Percentiles rank a stretch among this genome's conserved stretches.
phyloP scores from a whole-genome alignment of 2,888 invertebrate species.

The Gari tellinella region DNA sequence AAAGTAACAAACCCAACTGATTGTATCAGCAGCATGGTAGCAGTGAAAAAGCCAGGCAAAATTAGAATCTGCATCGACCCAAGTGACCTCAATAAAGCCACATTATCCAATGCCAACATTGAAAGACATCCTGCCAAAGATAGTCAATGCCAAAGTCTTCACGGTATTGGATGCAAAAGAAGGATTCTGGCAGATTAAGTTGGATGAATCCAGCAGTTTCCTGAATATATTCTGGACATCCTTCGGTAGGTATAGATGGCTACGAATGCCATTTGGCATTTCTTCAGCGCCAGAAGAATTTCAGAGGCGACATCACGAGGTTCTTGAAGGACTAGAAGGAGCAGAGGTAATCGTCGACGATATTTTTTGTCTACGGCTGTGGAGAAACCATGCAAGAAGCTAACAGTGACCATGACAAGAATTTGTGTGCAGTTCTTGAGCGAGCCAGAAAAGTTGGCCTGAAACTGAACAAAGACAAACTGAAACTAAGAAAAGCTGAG shows the following conservation, averaged over 20 bases:
- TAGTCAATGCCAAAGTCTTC: conserved; percentile 56
- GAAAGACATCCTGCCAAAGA: conserved; percentile 60
- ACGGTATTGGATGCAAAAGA: conserved; percentile 46
- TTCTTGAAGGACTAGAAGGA: conserved; percentile 56
- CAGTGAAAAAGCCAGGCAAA: conserved; percentile 22
- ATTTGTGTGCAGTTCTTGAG: conserved; percentile 41
- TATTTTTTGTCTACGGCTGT: conserved; percentile 49
- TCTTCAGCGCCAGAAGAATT: conserved; percentile 51
- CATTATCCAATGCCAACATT: conserved; percentile 55
- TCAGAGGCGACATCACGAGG: conserved; percentile 52
- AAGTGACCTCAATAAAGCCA: conserved; percentile 55
- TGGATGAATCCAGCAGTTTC: conserved; percentile 51
- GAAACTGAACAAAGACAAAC: conserved; percentile 45
- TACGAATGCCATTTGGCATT: conserved; percentile 62
- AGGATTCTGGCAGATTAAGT: conserved; percentile 54
- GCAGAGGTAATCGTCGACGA: conserved; percentile 60
- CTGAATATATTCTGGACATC: conserved; percentile 63
- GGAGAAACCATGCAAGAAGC: conserved; percentile 46
- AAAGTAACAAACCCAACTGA: no score
- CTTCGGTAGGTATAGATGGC: conserved; percentile 60
- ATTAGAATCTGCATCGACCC: conserved; percentile 49
- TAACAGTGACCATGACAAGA: conserved; percentile 45
- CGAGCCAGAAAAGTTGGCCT: conserved; percentile 36
- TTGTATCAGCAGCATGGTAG: conserved; percentile 21
- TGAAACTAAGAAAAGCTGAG: conserved; percentile 39